Base-by-base conservation (phyloP, 1,140 invertebrate species). In the Drosophila lacteicornis region DNA sequence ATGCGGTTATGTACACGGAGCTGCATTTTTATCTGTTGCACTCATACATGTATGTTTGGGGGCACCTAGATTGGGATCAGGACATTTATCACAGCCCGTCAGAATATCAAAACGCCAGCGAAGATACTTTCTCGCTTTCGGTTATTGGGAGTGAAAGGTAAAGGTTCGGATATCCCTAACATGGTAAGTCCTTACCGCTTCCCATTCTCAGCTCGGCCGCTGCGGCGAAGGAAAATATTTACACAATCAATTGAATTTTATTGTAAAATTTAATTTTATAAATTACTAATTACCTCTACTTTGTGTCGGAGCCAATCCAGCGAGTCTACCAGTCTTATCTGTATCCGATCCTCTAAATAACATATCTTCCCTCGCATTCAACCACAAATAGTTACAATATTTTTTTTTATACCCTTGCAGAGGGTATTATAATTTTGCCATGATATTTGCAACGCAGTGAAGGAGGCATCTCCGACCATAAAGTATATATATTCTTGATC, bases 171-270 rank as follows among this genome's bases (percentile, higher is more conserved):
- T 36, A 9, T 33, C 27, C 27, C 27, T 6, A 7, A 30, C 27
- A 30, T 33, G 8, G 7, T 9, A 33, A 42, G 17, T 42, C 30
- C 45, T 68, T 49, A 33, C 47, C 36, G 33, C 42, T 12, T 55
- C 36, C 12, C 22, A 15, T 36, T 53, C 27, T 47, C 36, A 60
- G 25, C 45, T 66, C 51, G 33, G 56, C 27, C 40, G 62, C 56
- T 76, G 65, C 47, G 75, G 49, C 30, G 43, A 80, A 83, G 63
- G 61, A 79, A 83, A 88, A 83, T 88, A 84, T 88, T 88, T 88
- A 73, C 80, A 79, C 84, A 88, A 83, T 88, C 84, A 88, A 88
- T 88, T 88, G 80, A 84, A 84, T 88, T 87, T 87, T 75, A 88
- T 88, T 88, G 84, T 79, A 71, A 80, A 82, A 66, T 78, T 49